Conservation (phyloP, 2,888 invertebrate species). For the Sphaerophoria taeniata region DNA sequence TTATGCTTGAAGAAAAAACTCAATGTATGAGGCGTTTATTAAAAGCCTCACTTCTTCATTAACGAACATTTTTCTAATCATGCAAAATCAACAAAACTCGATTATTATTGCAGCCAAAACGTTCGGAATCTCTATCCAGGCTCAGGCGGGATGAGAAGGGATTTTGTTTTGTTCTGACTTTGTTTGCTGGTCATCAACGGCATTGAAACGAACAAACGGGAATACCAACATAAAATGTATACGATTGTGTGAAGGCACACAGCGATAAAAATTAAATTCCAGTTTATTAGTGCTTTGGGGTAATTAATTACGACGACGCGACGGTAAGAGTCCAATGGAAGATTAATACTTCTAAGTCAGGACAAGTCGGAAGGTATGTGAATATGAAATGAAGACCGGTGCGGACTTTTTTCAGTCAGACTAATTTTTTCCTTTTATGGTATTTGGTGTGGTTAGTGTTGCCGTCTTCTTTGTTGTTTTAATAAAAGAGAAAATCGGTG, state of each 20-base stretch:
- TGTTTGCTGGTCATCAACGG: background rate
- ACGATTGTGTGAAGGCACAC: no score
- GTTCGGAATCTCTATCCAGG: constrained; percentile 4
- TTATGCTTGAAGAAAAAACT: no score
- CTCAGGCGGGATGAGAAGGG: constrained; percentile 39
- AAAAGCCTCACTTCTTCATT: constrained; percentile 11
- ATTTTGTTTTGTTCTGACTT: constrained; percentile 42
- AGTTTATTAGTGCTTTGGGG: background rate
- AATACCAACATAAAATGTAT: no score
- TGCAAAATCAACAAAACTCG: constrained; percentile 30
- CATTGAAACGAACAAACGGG: no score
- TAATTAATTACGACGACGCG: constrained; percentile 72
- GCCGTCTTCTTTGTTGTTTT: no score
- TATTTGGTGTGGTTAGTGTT: background rate
- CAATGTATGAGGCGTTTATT: no score
- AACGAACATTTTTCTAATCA: constrained; percentile 19
- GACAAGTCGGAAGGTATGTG: background rate
- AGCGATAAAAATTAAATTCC: no score
- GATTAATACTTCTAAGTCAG: constrained; percentile 62
- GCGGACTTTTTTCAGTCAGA: background rate
- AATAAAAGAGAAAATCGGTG: no score
- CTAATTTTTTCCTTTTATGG: background rate
- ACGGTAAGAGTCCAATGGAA: constrained; percentile 70
- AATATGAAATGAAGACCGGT: constrained; percentile 10
- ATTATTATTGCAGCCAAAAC: constrained; percentile 48